Evolutionary conservation across 1,140 invertebrate species (phyloP).

Genomic region (Nephotettix cincticeps): DNA sequence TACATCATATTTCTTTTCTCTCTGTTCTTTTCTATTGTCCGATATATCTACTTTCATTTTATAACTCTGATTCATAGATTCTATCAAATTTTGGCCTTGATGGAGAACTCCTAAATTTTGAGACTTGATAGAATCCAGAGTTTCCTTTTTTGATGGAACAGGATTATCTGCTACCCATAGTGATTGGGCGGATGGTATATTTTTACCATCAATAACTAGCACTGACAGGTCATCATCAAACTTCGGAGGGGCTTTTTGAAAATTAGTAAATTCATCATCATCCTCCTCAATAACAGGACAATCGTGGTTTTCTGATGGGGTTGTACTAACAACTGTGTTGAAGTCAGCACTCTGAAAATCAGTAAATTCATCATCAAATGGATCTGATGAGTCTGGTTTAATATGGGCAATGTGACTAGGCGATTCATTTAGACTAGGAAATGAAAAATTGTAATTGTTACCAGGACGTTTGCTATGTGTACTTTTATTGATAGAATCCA

Average conservation of each 20-base stretch:
- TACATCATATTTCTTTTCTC: slow-evolving; percentile 32
- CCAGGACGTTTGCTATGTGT: not conserved
- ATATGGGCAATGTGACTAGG: not conserved
- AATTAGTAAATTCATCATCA: slow-evolving; percentile 37
- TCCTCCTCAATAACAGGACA: not conserved
- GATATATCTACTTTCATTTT: no score
- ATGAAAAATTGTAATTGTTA: not conserved
- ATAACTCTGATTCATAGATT: not conserved
- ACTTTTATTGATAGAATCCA: not conserved
- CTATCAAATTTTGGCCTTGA: not conserved
- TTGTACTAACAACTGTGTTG: not conserved
- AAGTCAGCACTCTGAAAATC: slow-evolving; percentile 42
- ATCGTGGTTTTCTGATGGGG: not conserved
- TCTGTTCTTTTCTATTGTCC: slow-evolving; percentile 10
- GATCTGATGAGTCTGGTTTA: not conserved
- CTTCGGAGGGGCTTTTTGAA: slow-evolving; percentile 33
- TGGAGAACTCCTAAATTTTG: no score
- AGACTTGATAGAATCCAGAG: no score
- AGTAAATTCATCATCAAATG: slow-evolving; percentile 41
- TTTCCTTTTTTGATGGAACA: not conserved
- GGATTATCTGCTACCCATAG: not conserved
- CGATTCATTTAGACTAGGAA: slow-evolving; percentile 6
- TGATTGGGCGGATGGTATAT: not conserved
- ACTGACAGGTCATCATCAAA: slow-evolving; percentile 11
- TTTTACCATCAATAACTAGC: slow-evolving; percentile 3